These are phyloP conservation scores for Fragum whitleyi DNA, from an alignment of 2,888 invertebrate genomes.

Conservation along the genomic window DNA sequence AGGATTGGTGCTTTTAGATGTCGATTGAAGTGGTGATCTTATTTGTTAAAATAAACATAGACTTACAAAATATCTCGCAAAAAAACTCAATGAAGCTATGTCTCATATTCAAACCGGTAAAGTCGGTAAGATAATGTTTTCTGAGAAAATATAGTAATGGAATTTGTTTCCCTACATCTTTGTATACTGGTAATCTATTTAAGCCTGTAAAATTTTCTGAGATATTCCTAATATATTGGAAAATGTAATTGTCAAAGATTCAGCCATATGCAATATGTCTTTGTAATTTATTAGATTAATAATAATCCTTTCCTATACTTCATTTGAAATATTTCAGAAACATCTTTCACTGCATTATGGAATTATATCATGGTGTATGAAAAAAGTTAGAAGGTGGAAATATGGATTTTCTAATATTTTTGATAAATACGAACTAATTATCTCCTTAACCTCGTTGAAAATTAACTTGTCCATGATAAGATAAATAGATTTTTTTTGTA, in stretches of 20 bases:
- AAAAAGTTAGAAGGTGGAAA: too few relatives aligned
- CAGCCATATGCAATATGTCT: conserved; percentile 1
- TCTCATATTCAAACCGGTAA: not conserved
- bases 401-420: too few relatives aligned
- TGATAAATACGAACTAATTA: too few relatives aligned
- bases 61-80: too few relatives aligned
- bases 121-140: not conserved
- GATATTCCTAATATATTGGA: not conserved
- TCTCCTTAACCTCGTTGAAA: too few relatives aligned
- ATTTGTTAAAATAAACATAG: too few relatives aligned
- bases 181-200: conserved; percentile 4
- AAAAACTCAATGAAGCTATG: too few relatives aligned
- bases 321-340: not conserved
- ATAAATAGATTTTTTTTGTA: too few relatives aligned
- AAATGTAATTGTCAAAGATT: not conserved
- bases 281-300: conserved; percentile 1
- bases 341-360: not conserved
- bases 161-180: not conserved
- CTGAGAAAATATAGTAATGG: not conserved
- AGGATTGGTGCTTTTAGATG: too few relatives aligned
- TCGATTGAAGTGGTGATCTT: too few relatives aligned
- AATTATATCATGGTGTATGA: too few relatives aligned
- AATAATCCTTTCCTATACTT: not conserved
- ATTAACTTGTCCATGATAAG: too few relatives aligned
- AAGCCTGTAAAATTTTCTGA: conserved; percentile 4